Evolutionary conservation across 2,888 invertebrate species (phyloP), one percentile per base, ranked within the genome.

Genomic region (Danaus chrysippus): DNA sequence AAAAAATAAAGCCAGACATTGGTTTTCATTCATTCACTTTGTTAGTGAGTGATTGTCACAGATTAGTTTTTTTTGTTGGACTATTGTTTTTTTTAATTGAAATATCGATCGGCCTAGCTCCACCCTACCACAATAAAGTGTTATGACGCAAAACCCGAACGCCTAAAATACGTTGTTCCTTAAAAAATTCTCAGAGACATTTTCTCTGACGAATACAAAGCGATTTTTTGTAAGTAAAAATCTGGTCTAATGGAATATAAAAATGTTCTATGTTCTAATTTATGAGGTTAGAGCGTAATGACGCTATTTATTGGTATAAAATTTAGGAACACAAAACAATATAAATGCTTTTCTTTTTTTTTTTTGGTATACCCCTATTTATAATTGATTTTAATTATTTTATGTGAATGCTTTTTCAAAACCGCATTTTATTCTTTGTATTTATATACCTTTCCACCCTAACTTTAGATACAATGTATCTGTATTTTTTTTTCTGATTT

Each of bases 241-340:
- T 57, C 42, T 57, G 54, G 42, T 57, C 54, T 62, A 62, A 55
- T 55, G 52, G 23, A 54, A 61, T 44, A n/a, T 58, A 34, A 5
- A n/a, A 23, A 10, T 10, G 34, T 34, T 34, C 23, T 23, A 19
- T 42, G 53, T 9, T n/a, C n/a, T 12, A 41, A 41, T 43, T 49
- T 17, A 49, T 17, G 17, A 49, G 10, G 11, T 10, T 17, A 9
- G 10, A 17, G n/a, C 49, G n/a, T 8, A 17, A 17, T 17, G 10
- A 8, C 9, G 8, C 10, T 10, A 49, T 49, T 49, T 49, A 43
- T 43, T 43, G 11, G n/a, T 43, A n/a, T 43, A 12, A 2, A 43
- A n/a, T 43, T 12, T n/a, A 11, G 12, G 11, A 11, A 43, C 43
- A n/a, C n/a, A 3, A 5, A 11, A 11, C n/a, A n/a, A n/a, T n/a